phyloP scores from a whole-genome alignment of 2,888 invertebrate genomes.

The Apamea crenata region DNA sequence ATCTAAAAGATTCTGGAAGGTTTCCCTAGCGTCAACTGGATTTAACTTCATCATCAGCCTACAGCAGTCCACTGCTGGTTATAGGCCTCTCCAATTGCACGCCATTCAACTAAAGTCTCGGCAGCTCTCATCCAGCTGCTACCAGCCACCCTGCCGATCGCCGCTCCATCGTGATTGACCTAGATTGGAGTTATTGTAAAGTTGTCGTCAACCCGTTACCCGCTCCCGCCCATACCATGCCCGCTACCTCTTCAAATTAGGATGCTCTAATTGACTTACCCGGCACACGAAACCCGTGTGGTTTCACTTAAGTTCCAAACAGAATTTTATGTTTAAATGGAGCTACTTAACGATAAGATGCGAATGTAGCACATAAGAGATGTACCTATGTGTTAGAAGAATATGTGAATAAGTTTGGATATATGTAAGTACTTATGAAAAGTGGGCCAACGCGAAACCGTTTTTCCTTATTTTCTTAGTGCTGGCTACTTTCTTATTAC shows the following conservation, averaged over 20 bases:
- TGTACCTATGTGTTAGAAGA: conserved; percentile 12
- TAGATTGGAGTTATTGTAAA: neutral
- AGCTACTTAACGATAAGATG: conserved; percentile 37
- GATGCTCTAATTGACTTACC: conserved; percentile 62
- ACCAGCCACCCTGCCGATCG: neutral
- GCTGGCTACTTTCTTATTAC: neutral
- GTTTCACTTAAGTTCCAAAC: conserved; percentile 52
- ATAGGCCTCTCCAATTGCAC: neutral
- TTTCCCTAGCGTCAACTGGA: neutral
- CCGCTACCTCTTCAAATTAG: conserved; percentile 45
- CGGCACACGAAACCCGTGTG: conserved; percentile 35
- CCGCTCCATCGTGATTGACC: neutral
- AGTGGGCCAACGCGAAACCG: neutral
- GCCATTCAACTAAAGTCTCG: neutral
- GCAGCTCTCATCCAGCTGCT: neutral
- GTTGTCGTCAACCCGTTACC: neutral
- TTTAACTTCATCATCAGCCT: neutral
- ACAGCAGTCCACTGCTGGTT: neutral
- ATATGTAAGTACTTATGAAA: neutral
- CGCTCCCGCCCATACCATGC: neutral
- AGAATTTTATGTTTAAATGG: conserved; percentile 60
- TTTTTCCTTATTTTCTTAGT: neutral
- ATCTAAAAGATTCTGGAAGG: neutral
- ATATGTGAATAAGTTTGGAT: neutral
- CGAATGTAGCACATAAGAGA: neutral